Percentiles rank a stretch among this genome's conserved stretches.
Conservation (phyloP, 1,140 invertebrate species). For the Cyclargus thomasi region DNA sequence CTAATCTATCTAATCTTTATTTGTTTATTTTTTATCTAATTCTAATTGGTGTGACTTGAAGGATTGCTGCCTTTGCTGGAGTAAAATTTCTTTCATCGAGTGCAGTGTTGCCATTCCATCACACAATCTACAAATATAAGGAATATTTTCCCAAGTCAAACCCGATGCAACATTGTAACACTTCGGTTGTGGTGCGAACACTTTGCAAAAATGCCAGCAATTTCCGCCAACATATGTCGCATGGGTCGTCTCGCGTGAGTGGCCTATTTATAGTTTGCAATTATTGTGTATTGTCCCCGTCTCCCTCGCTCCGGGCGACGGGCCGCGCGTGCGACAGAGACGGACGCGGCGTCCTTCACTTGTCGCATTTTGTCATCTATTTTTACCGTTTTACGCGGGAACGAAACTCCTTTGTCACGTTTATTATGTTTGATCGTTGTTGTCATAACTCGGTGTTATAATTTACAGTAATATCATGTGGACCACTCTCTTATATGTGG, state of each 20-base stretch:
- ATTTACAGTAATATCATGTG: background rate
- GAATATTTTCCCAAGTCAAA: background rate
- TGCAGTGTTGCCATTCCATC: background rate
- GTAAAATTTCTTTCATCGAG: no score
- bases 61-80: no score
- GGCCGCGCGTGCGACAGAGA: constrained; percentile 29
- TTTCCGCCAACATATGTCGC: constrained; percentile 37
- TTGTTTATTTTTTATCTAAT: no score
- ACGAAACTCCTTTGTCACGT: constrained; percentile 17
- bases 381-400: constrained; percentile 37
- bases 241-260: constrained; percentile 47
- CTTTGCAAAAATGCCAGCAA: constrained; percentile 18
- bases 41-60: no score
- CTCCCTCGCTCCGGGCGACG: constrained; percentile 26
- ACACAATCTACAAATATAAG: background rate
- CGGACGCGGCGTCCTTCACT: constrained; percentile 58
- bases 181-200: background rate
- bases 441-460: constrained; percentile 8
- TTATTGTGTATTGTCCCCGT: constrained; percentile 28
- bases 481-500: background rate
- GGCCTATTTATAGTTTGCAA: constrained; percentile 48
- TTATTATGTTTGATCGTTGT: constrained; percentile 32
- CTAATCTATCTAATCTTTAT: no score
- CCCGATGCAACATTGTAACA: background rate
- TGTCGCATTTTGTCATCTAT: constrained; percentile 51